These are phyloP conservation scores for Echinops telfairi DNA, from an alignment of 2,113 vertebrate genomes.

Conservation along the genomic window DNA sequence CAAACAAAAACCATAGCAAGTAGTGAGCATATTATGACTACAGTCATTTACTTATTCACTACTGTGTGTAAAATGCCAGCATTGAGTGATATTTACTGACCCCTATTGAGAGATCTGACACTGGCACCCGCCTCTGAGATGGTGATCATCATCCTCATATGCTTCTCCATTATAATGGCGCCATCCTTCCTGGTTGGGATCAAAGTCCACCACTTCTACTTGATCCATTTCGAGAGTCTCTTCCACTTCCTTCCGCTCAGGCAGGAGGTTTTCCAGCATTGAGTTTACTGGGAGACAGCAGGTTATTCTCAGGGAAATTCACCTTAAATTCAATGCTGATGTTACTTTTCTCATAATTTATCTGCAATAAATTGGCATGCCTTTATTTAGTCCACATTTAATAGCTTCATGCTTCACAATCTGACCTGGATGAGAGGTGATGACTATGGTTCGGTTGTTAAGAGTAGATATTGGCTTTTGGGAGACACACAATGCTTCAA, in stretches of 20 bases:
- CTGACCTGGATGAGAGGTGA: too few species aligned
- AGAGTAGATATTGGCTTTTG: slow-evolving; percentile 94
- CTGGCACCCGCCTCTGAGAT: slow-evolving; percentile 93
- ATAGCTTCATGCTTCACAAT: slow-evolving; percentile 95
- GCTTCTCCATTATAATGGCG: slow-evolving; percentile 92
- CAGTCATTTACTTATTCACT: slow-evolving; percentile 87
- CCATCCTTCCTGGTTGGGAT: slow-evolving; percentile 90
- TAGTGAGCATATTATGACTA: slow-evolving; percentile 78
- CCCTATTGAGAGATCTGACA: slow-evolving; percentile 97
- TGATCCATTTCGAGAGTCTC: slow-evolving; percentile 96
- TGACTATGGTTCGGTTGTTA: too few species aligned
- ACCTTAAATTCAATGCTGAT: slow-evolving; percentile 96
- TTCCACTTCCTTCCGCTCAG: slow-evolving; percentile 90
- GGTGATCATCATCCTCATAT: slow-evolving; percentile 95
- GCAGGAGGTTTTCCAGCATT: slow-evolving; percentile 93
- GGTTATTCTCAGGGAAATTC: slow-evolving; percentile 94
- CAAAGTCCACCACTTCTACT: slow-evolving; percentile 96
- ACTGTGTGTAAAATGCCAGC: too few species aligned
- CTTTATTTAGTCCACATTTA: too few species aligned
- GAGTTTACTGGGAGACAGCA: slow-evolving; percentile 93
- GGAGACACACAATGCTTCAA: slow-evolving; percentile 97
- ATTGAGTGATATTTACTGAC: too few species aligned
- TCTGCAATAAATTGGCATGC: slow-evolving; percentile 98
- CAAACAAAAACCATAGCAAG: too few species aligned
- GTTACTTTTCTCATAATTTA: slow-evolving; percentile 96